A percentile compares a stretch with the other conserved stretches of the same genome.
Evolutionary conservation across 92 coral and sea anemone genomes (phyloP).

Genomic region (Chrysogorgia sp.): DNA sequence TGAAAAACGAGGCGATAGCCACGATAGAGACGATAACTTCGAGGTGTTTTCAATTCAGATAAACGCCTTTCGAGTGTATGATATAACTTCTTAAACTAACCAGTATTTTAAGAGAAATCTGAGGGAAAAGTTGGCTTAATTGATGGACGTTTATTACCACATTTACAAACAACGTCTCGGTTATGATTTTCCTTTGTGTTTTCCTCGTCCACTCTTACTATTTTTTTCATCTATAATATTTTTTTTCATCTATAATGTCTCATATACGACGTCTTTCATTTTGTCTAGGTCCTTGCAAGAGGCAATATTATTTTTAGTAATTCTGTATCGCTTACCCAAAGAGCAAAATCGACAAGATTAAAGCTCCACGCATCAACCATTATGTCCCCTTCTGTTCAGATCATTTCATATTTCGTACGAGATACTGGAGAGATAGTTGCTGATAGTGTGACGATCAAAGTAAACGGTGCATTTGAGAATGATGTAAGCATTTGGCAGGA

Average conservation of each 20-base stretch:
- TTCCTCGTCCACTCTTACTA: too few relatives aligned
- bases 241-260: too few relatives aligned
- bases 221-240: too few relatives aligned
- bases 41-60: too few relatives aligned
- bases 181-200: too few relatives aligned
- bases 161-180: too few relatives aligned
- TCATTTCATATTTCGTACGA: constrained; percentile 75
- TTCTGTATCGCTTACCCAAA: constrained; percentile 38
- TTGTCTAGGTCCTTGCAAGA: constrained; percentile 71
- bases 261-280: not conserved
- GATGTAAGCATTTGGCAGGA: constrained; percentile 48
- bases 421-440: constrained; percentile 81
- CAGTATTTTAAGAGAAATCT: too few relatives aligned
- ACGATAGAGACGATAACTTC: not conserved
- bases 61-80: too few relatives aligned
- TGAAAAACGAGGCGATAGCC: too few relatives aligned
- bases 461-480: constrained; percentile 84
- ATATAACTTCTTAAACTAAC: too few relatives aligned
- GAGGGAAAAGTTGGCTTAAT: too few relatives aligned
- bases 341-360: constrained; percentile 59
- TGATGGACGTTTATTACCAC: too few relatives aligned
- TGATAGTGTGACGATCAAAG: constrained; percentile 74
- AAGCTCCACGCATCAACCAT: constrained; percentile 51
- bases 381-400: constrained; percentile 87
- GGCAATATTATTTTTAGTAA: constrained; percentile 66